Percentiles rank a stretch among this genome's conserved stretches.
phyloP scores from a whole-genome alignment of 2,113 vertebrate genomes.

The Macrotis lagotis region DNA sequence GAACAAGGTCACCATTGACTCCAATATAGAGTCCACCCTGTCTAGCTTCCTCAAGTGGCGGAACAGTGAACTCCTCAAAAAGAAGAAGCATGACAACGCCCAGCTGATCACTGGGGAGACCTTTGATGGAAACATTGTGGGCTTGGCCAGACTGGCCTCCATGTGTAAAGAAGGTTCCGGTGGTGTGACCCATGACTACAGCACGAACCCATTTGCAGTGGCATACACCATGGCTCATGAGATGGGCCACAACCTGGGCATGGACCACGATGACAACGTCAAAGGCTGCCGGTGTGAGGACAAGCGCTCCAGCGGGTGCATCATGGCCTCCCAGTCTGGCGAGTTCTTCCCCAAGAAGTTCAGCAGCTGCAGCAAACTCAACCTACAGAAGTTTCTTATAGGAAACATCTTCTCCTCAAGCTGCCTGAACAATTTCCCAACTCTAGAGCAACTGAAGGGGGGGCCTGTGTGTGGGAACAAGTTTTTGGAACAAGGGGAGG shows the following conservation, averaged over 20 bases:
- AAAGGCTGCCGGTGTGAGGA: slow-evolving; percentile 83
- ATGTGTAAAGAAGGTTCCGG: slow-evolving; percentile 90
- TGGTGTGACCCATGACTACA: slow-evolving; percentile 91
- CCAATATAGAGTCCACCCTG: slow-evolving; percentile 80
- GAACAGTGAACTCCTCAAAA: slow-evolving; percentile 81
- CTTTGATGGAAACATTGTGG: slow-evolving; percentile 87
- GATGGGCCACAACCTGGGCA: slow-evolving; percentile 93
- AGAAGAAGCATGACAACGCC: slow-evolving; percentile 86
- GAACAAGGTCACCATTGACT: slow-evolving; percentile 82
- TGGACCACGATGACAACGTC: slow-evolving; percentile 87
- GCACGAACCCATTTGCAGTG: slow-evolving; percentile 83
- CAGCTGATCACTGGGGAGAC: slow-evolving; percentile 90
- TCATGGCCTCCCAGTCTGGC: slow-evolving; percentile 86
- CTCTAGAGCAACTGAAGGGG: slow-evolving; percentile 81
- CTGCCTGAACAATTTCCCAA: slow-evolving; percentile 86
- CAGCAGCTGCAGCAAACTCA: slow-evolving; percentile 88
- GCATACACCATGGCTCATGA: slow-evolving; percentile 91
- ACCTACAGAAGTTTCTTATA: slow-evolving; percentile 86
- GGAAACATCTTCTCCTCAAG: slow-evolving; percentile 77
- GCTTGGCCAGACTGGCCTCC: slow-evolving; percentile 87
- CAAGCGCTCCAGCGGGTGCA: slow-evolving; percentile 81
- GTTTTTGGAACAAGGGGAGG: slow-evolving; percentile 90
- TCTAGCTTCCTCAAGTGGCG: slow-evolving; percentile 89
- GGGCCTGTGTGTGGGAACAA: slow-evolving; percentile 89
- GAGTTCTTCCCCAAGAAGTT: slow-evolving; percentile 84